Evolutionary conservation across 1,140 invertebrate species (phyloP).

Genomic region (Portunus trituberculatus): DNA sequence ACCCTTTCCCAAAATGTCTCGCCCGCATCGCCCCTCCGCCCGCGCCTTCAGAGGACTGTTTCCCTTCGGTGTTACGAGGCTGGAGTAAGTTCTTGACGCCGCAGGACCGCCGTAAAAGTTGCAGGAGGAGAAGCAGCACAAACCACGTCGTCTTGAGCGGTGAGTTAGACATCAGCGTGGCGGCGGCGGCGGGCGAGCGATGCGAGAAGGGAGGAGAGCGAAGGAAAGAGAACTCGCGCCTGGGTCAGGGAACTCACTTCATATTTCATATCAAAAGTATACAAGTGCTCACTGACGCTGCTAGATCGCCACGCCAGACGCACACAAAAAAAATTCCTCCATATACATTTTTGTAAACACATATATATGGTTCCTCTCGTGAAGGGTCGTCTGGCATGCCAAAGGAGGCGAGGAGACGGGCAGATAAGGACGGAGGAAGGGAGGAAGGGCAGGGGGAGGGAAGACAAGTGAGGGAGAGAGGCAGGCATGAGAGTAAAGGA

Average conservation of each 20-base stretch:
- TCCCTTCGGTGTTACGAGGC: neutral
- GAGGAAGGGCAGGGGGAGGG: neutral
- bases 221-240: conserved; percentile 45
- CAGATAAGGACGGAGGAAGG: neutral
- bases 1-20: conserved; percentile 50
- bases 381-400: neutral
- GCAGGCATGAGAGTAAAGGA: neutral
- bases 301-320: conserved; percentile 61
- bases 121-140: neutral
- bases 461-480: neutral
- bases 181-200: neutral
- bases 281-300: conserved; percentile 72
- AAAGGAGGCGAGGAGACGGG: neutral
- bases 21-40: neutral
- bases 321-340: conserved; percentile 58
- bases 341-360: conserved; percentile 71
- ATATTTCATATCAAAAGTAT: conserved; percentile 76
- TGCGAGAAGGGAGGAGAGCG: neutral
- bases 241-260: conserved; percentile 67
- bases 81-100: neutral
- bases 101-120: neutral
- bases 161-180: neutral
- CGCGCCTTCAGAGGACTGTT: neutral
- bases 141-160: neutral
- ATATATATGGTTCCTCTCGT: conserved; percentile 50